phyloP scores from a whole-genome alignment of 2,888 invertebrate species.

The Torymus aiolomorphi region DNA sequence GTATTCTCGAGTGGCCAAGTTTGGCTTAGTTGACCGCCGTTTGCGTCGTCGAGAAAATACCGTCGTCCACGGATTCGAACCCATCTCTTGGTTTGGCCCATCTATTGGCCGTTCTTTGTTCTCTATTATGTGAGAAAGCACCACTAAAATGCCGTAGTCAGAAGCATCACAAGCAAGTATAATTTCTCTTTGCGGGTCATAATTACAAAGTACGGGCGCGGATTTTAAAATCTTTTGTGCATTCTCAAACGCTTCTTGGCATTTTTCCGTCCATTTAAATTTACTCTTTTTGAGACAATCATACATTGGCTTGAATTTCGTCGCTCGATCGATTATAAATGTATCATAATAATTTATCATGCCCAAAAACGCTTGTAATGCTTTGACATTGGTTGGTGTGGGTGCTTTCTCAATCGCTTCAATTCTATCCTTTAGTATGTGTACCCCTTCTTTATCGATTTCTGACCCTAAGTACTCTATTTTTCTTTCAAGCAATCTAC shows the following conservation, averaged over 20 bases:
- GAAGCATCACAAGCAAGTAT: slow-evolving; percentile 32
- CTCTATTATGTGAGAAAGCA: slow-evolving; percentile 58
- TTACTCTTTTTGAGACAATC: slow-evolving; percentile 59
- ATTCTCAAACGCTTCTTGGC: slow-evolving; percentile 26
- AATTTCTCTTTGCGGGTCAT: slow-evolving; percentile 9
- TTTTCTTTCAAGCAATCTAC: slow-evolving; percentile 60
- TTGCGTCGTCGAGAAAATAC: too few relatives aligned
- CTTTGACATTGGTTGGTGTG: slow-evolving; percentile 59
- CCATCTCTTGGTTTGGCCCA: too few relatives aligned
- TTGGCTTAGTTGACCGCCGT: too few relatives aligned
- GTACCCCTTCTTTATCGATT: slow-evolving; percentile 67
- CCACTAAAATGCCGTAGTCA: slow-evolving; percentile 63
- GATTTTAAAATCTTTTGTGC: not conserved
- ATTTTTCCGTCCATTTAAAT: slow-evolving; percentile 45
- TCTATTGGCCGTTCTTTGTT: slow-evolving; percentile 61
- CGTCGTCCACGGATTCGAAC: too few relatives aligned
- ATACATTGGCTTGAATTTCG: slow-evolving; percentile 65
- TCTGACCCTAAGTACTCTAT: slow-evolving; percentile 66
- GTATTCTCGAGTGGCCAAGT: too few relatives aligned
- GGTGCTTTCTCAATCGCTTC: slow-evolving; percentile 64
- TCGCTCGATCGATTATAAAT: too few relatives aligned
- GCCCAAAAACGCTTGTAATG: slow-evolving; percentile 66
- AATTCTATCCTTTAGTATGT: slow-evolving; percentile 64
- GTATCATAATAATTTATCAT: slow-evolving; percentile 72
- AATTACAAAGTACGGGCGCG: slow-evolving; percentile 5